Evolutionary conservation across 2,888 invertebrate species (phyloP), one percentile per base, ranked within the genome.

Genomic region (Apocheima hispidaria): DNA sequence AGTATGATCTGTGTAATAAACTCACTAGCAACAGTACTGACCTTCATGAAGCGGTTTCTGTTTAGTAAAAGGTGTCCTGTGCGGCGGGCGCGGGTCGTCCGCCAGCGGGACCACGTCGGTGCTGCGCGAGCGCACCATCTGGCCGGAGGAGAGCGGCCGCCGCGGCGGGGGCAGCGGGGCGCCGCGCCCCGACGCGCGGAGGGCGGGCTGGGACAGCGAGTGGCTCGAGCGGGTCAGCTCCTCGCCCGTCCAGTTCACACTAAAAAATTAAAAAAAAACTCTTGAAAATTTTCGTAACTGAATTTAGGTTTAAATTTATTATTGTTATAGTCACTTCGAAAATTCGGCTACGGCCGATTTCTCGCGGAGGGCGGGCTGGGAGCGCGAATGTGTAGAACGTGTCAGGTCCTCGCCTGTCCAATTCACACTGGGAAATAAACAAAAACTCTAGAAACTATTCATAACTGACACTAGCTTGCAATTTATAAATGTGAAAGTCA

Each of bases 201-300:
- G 61, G 60, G n/a, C n/a, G n/a, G n/a, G 79, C 53, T 81, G 81
- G 2, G 90, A 88, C 68, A 85, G 85, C 0, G 92, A 90, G 63
- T 86, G 85, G 3, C 69, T 54, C 2, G 85, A 76, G n/a, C 89
- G 87, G 1, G 81, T 61, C 5, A 90, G 66, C 6, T 91, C 90
- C 66, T 92, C 92, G 51, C 86, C 88, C 0, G 91, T 83, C 92
- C 92, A 93, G 80, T 89, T 92, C 14, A 91, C 87, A 52, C 93
- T 93, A 78, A 0, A 69, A 40, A 16, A 12, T 6, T n/a, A 30
- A 23, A 21, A 21, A 12, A 28, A 21, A 2, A 3, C 5, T 9
- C 6, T 18, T 38, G 3, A 7, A 18, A 10, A 9, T 18, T 18
- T 21, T 9, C 5, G 18, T 20, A 41, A 4, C 4, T 18, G 6